Base-by-base conservation (phyloP, 1,140 invertebrate species). In the Aphis gossypii region DNA sequence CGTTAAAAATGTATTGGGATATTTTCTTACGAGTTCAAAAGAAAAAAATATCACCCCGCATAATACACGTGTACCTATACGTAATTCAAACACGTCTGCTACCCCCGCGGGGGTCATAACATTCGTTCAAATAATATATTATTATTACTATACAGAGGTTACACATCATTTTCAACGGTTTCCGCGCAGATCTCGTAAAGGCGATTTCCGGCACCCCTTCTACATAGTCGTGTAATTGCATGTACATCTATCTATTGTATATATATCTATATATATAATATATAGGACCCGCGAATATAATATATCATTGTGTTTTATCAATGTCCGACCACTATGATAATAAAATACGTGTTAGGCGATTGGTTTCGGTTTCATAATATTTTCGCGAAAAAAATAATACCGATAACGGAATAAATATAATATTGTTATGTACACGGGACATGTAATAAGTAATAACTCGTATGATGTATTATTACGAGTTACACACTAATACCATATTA, bases 331-430 rank as follows among this genome's bases (percentile, higher is more conserved):
- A 68, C 11, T 68, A 30, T 68, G 35, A 82, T 82, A 82, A 82
- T 82, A 82, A 82, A 82, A 82, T 82, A 30, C 56, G 30, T 30
- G 25, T 30, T 60, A 60, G 38, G 20, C 35, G 76, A 82, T 38
- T 83, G 38, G 82, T 83, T 83, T 83, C 38, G 38, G 41, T 83
- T 20, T 38, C 38, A 41, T 41, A 8, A 83, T 83, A 83, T 38
- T 83, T 38, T 83, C 25, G 25, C 11, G 23, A 86, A 11, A 44
- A 44, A 44, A 86, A 68, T 68, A 68, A n/a, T 68, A n/a, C 11
- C 83, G 41, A 86, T 86, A 86, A 86, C 38, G 41, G 83, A 86
- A 86, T 46, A 68, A 68, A 30, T 30, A 30, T n/a, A 68, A 68
- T 68, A 68, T 60, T 60, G 11, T 56, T 11, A 11, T 48, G 56